Evolutionary conservation across 2,113 vertebrate species (phyloP), one percentile per base, ranked within the genome.

Genomic region (Scomber colias): DNA sequence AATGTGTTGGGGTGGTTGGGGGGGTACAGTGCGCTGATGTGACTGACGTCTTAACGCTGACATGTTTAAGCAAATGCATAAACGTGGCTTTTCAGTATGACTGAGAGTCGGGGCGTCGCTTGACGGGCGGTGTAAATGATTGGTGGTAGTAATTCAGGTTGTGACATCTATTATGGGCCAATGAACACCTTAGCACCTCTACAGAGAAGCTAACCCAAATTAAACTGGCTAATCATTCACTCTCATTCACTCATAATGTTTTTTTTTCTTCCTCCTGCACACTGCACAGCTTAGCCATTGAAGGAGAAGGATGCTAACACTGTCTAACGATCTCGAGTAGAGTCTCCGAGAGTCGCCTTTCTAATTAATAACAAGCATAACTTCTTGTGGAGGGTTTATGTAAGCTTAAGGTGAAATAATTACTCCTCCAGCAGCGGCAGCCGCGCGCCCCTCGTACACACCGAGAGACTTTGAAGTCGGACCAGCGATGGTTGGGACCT

Each of bases 131-230:
- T 77, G 90, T 92, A 79, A 91, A 90, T 90, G 84, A 92, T 90
- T 90, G 86, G 84, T 89, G 4, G 69, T 68, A 72, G 79, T 91
- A 86, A 92, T 92, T 87, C 91, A 87, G 79, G 64, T 71, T 84
- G 79, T 89, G 89, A 92, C 91, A 93, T 85, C 85, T 79, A 89
- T 93, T 91, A 93, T 70, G 79, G 80, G 69, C 82, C 88, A 86
- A 87, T 86, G 90, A 89, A 87, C 89, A 89, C 84, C 87, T 76
- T 73, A 79, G 85, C 90, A 86, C 73, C 80, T 86, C 69, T 31
- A 74, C 84, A 31, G 74, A 91, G 78, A 75, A 82, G 79, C 83
- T 60, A 82, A 84, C 83, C 71, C 78, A 84, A 75, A 90, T 90
- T 78, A 87, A 77, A 84, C 83, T 67, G 67, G 91, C 86, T 80